Conservation (phyloP, 2,888 invertebrate genomes). For the Brenthis ino region DNA sequence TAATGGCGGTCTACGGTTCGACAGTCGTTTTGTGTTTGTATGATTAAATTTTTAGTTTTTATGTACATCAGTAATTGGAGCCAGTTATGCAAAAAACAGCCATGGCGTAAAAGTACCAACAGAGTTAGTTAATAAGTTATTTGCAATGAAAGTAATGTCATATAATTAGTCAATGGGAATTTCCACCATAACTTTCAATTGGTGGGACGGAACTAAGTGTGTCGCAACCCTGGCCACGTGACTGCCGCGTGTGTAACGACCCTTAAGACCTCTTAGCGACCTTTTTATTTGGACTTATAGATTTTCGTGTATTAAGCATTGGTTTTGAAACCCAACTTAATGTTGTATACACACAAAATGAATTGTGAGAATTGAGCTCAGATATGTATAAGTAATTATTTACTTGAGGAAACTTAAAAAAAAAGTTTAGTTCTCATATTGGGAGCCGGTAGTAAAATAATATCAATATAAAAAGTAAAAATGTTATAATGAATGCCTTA, state of each 20-base stretch:
- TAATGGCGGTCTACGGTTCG: conserved; percentile 3
- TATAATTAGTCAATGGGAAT: conserved; percentile 41
- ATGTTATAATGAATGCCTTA: no score
- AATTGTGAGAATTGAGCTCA: not conserved
- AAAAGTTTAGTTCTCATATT: not conserved
- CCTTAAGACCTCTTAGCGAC: conserved; percentile 56
- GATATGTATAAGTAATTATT: no score
- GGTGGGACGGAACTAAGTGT: conserved; percentile 46
- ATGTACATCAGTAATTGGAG: no score
- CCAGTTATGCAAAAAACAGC: no score
- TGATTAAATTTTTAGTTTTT: no score
- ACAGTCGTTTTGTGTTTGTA: not conserved
- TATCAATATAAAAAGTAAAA: no score
- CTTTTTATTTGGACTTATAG: conserved; percentile 44
- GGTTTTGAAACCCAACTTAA: not conserved
- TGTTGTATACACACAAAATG: no score
- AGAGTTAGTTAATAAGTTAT: not conserved
- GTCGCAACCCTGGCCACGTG: conserved; percentile 63
- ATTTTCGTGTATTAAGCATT: not conserved
- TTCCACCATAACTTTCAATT: conserved; percentile 54
- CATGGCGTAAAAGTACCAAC: no score
- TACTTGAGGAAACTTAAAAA: no score
- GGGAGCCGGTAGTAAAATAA: no score
- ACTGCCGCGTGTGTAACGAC: conserved; percentile 63
- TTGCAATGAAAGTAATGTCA: conserved; percentile 23